These are phyloP conservation scores for Paracentrotus lividus DNA, from an alignment of 53 echinoderm and acorn worm species.

Conservation along the genomic window DNA sequence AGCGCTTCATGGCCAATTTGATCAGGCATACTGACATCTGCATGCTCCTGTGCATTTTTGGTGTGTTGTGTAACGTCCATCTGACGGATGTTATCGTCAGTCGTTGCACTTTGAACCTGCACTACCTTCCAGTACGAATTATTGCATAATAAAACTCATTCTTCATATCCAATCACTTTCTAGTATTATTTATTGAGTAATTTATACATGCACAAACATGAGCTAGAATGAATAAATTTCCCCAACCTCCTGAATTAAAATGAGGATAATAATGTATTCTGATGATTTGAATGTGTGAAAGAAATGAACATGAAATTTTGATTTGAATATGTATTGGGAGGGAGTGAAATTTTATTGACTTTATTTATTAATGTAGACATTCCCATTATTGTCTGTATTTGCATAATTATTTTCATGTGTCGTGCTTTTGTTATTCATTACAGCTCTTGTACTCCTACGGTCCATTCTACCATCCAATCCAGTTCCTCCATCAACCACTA, in stretches of 20 bases:
- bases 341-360: no score
- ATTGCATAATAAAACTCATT: no score
- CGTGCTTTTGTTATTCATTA: neutral
- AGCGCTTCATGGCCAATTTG: conserved; percentile 49
- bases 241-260: neutral
- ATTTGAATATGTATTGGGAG: neutral
- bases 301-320: neutral
- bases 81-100: neutral
- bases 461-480: conserved; percentile 53
- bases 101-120: neutral
- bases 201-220: neutral
- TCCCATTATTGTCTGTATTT: neutral
- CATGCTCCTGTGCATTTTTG: conserved; percentile 33
- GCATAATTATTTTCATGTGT: neutral
- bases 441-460: conserved; percentile 48
- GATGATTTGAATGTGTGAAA: neutral
- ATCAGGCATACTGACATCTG: conserved; percentile 16
- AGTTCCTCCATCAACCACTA: neutral
- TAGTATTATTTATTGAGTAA: no score
- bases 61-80: neutral
- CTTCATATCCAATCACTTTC: no score
- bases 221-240: neutral
- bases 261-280: neutral
- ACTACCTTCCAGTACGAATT: no score
- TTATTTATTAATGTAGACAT: no score